Evolutionary conservation across 2,797 vertebrate genomes (phyloP).

Genomic region (Sorex maritimensis): DNA sequence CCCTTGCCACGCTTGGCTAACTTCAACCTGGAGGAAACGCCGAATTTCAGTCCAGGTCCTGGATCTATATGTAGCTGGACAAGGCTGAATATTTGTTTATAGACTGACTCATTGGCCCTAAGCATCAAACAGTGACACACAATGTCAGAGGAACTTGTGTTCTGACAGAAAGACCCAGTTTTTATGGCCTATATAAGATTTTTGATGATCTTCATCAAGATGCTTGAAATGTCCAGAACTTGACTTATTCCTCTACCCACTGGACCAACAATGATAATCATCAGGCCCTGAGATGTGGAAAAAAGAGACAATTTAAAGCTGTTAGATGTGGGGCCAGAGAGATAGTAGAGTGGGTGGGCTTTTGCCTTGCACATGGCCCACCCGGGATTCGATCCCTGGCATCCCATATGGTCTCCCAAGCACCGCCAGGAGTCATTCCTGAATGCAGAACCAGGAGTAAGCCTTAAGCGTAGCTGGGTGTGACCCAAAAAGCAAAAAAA

Average conservation of each 20-base stretch:
- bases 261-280: background rate
- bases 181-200: background rate
- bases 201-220: background rate
- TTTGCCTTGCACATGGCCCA: no score
- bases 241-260: background rate
- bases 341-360: no score
- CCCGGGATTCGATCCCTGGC: no score
- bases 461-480: no score
- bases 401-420: no score
- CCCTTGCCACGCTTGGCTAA: background rate
- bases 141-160: background rate
- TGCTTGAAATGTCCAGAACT: background rate
- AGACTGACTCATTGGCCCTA: background rate
- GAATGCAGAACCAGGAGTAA: no score
- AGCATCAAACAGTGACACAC: background rate
- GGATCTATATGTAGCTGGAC: background rate
- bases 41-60: background rate
- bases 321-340: no score
- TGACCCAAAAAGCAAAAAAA: no score
- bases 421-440: no score
- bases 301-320: background rate
- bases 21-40: background rate
- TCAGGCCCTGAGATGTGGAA: rapidly evolving
- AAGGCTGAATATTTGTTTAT: background rate
- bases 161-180: rapidly evolving